A percentile compares a stretch with the other conserved stretches of the same genome.
phyloP scores from a whole-genome alignment of 1,140 invertebrate species.

The Meloidogyne exigua region DNA sequence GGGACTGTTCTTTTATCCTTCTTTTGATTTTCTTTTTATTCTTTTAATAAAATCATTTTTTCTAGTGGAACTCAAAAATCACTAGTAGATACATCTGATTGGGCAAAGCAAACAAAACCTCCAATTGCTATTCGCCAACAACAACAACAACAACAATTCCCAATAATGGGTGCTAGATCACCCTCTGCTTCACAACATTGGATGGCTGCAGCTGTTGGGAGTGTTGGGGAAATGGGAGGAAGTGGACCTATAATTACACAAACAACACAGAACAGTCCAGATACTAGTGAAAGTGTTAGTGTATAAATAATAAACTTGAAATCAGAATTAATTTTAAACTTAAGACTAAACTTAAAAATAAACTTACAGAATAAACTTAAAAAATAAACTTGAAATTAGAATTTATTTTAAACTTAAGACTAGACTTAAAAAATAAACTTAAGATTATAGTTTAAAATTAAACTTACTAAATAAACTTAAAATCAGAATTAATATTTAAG shows the following conservation, averaged over 20 bases:
- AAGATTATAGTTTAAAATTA: neutral
- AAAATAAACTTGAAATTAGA: neutral
- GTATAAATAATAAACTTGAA: neutral
- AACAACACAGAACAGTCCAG: slow-evolving; percentile 11
- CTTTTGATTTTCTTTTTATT: neutral
- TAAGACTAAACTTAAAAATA: neutral
- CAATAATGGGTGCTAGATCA: slow-evolving; percentile 5
- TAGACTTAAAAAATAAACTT: neutral
- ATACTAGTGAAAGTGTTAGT: slow-evolving; percentile 25
- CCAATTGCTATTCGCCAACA: slow-evolving; percentile 5
- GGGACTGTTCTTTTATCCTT: neutral
- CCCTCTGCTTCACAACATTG: neutral
- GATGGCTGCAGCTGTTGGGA: slow-evolving; percentile 4
- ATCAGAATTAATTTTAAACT: neutral
- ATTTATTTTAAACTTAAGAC: neutral
- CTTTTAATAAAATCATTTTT: neutral
- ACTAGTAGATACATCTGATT: slow-evolving; percentile 10
- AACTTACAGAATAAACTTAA: too few species aligned
- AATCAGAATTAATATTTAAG: neutral
- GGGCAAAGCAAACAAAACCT: slow-evolving; percentile 10
- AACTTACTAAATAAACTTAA: neutral
- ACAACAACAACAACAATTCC: slow-evolving; percentile 9
- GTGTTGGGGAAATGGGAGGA: neutral
- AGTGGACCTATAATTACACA: slow-evolving; percentile 1
- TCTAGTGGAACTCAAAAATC: neutral